Evolutionary conservation across 2,797 vertebrate genomes (phyloP).

Genomic region (Chrosomus eos): DNA sequence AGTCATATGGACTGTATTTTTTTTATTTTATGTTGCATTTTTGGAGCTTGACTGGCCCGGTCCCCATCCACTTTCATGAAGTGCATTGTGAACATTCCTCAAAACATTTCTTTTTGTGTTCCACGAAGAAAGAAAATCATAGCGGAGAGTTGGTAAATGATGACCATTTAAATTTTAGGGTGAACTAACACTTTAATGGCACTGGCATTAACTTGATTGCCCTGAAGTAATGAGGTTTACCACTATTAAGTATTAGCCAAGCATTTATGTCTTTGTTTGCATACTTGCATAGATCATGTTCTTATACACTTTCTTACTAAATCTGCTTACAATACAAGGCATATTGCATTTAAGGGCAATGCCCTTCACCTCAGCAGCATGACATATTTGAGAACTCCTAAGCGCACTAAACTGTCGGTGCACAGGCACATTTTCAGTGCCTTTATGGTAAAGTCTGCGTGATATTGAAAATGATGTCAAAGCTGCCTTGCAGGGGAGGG

Average conservation of each 20-base stretch:
- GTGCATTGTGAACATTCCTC: not conserved
- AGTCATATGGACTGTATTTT: not conserved
- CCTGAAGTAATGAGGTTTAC: not conserved
- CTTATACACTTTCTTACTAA: not conserved
- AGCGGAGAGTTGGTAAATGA: not conserved
- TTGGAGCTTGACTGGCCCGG: not conserved
- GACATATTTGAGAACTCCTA: not conserved
- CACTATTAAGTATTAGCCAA: not conserved
- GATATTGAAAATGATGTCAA: conserved; percentile 45
- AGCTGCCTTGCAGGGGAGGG: conserved; percentile 10
- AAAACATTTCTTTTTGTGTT: not conserved
- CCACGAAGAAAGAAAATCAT: not conserved
- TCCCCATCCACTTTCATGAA: not conserved
- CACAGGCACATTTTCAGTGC: conserved; percentile 19
- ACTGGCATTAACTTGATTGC: not conserved
- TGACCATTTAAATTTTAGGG: not conserved
- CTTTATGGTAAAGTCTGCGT: conserved; percentile 22
- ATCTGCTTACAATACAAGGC: not conserved
- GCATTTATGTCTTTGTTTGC: conserved; percentile 3
- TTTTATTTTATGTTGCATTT: not conserved
- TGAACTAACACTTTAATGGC: not conserved
- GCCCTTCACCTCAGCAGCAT: not conserved
- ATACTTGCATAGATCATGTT: not conserved
- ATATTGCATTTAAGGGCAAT: not conserved
- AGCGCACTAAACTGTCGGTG: not conserved